Percentiles rank a stretch among this genome's conserved stretches.
phyloP scores from a whole-genome alignment of 2,888 invertebrate species.

The Agrochola lota region DNA sequence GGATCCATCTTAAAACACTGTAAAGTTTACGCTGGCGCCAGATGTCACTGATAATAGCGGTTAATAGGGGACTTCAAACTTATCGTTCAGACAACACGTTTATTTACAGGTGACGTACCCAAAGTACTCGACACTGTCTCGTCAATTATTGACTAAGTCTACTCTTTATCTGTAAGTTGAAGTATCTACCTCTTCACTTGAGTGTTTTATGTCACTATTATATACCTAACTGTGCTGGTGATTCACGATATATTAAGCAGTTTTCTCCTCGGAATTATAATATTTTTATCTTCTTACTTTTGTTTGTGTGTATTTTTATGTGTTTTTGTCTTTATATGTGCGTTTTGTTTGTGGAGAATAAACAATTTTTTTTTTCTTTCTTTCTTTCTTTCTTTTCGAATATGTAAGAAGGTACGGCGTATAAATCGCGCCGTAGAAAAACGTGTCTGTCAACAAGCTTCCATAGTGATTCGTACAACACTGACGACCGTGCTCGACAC shows the following conservation, averaged over 20 bases:
- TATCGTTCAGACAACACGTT: conserved; percentile 14
- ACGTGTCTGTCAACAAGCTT: too few relatives aligned
- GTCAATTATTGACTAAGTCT: conserved; percentile 6
- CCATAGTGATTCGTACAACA: too few relatives aligned
- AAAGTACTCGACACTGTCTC: neutral
- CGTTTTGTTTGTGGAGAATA: too few relatives aligned
- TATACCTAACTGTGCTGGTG: neutral
- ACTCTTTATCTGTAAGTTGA: neutral
- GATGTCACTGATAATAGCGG: neutral
- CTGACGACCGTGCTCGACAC: too few relatives aligned
- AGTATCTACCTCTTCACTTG: conserved; percentile 9
- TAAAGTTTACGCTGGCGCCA: neutral
- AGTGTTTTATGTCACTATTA: conserved; percentile 5
- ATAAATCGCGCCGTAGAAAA: too few relatives aligned
- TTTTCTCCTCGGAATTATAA: neutral
- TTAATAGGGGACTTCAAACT: neutral
- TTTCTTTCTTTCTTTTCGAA: too few relatives aligned
- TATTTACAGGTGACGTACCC: neutral
- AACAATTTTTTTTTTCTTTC: too few relatives aligned
- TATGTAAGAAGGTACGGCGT: too few relatives aligned
- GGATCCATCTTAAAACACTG: neutral
- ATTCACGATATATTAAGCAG: neutral
- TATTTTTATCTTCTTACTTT: too few relatives aligned
- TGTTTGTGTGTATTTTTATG: too few relatives aligned
- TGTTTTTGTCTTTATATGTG: too few relatives aligned